Base-by-base conservation (phyloP, 2,888 invertebrate species). In the Herminia tarsipennalis region DNA sequence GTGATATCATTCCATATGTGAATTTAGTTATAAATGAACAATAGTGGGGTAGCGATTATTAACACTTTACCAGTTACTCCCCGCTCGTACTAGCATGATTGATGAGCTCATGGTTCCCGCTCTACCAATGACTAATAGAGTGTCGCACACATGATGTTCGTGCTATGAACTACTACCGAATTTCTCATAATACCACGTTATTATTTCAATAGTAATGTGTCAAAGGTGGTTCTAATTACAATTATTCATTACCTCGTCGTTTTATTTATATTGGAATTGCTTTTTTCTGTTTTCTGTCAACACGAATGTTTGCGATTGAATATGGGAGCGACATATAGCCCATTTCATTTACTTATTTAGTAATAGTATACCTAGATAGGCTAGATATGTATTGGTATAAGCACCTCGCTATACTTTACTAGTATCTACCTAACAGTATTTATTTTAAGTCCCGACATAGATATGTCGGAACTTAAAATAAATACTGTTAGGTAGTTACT, bases 41-140 rank as follows among this genome's bases (percentile, higher is more conserved):
- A 83, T 85, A 79, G 81, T 76, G 76, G 73, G 73, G 60, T 73
- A 76, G 76, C 82, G 76, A 85, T 87, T 87, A 87, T 85, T 86
- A 88, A 85, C 88, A 87, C 86, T 87, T 86, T 84, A 83, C 80
- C 70, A 74, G 70, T 60, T 54, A 55, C 61, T 57, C 58, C 57
- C 60, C 60, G 63, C 60, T 62, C 58, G 56, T 59, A 50, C 60
- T 59, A 48, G 64, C 50, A 84, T 88, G 88, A 88, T 88, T 87
- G 88, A 90, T 90, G 88, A 83, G 69, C 51, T 51, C 34, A 30
- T 48, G 59, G 50, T 56, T 45, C 42, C 56, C 59, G 49, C 38
- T 45, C 25, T 47, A 54, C 74, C 78, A 73, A 79, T 88, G 88
- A 90, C 78, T 84, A 85, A 88, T 88, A 83, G 85, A 78, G 83